Evolutionary conservation across 2,113 vertebrate species (phyloP), one percentile per base, ranked within the genome.

Genomic region (Nothobranchius furzeri): DNA sequence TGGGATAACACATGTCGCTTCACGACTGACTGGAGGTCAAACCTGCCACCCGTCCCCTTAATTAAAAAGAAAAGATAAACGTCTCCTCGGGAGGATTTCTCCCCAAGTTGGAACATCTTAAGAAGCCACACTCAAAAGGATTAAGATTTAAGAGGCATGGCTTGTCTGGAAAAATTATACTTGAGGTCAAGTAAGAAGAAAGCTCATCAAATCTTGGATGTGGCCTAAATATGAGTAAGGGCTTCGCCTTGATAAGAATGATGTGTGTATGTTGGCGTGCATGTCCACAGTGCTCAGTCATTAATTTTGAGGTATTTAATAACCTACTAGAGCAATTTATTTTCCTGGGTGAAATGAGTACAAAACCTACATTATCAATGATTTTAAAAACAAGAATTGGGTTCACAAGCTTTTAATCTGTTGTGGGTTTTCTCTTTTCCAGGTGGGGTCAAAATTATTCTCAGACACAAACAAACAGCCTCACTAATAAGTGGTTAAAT

Each of bases 91-190:
- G 75, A 81, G 81, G 69, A 73, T 75, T 77, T 67, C 65, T 62
- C 49, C 56, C 59, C 2, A 3, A 47, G 40, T 85, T 82, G 79
- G 70, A 72, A 76, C 81, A 82, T 88, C 68, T 85, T 83, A 84
- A 85, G 75, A 64, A 85, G 76, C 58, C 75, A 64, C 68, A 86
- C 75, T 76, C 78, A 68, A 35, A 63, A 69, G 85, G 87, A 90
- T 90, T 88, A 90, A 82, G 75, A 79, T 76, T 72, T 76, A 52
- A 56, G 50, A 49, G 50, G 78, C 77, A 82, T 72, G 62, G 85
- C 85, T 88, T 88, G 86, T 89, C 87, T 88, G 78, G 83, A 76
- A 75, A 81, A 75, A 81, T 77, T 4, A 83, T 75, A 80, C 62
- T 78, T 60, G 57, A 60, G 81, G 67, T 87, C 80, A 85, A 67